phyloP scores from a whole-genome alignment of 2,888 invertebrate genomes.

The Eupithecia centaureata region DNA sequence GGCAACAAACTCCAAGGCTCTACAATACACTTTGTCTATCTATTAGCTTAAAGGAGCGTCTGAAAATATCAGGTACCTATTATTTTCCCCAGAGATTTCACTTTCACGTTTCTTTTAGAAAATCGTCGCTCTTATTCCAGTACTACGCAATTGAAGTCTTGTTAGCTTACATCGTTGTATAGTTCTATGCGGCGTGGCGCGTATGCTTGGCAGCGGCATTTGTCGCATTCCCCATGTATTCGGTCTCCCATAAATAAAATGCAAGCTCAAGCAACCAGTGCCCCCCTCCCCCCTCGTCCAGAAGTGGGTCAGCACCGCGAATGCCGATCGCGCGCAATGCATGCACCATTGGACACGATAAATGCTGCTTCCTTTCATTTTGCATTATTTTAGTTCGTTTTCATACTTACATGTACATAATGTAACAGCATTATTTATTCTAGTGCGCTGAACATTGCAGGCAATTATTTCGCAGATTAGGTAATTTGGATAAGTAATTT shows the following conservation, averaged over 20 bases:
- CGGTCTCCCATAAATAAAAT: background rate
- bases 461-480: background rate
- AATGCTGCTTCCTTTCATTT: slow-evolving; percentile 13
- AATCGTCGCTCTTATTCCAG: background rate
- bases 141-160: background rate
- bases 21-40: background rate
- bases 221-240: background rate
- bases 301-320: background rate
- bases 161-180: background rate
- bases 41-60: background rate
- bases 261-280: background rate
- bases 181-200: background rate
- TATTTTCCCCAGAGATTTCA: background rate
- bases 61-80: background rate
- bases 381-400: background rate
- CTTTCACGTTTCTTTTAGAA: background rate
- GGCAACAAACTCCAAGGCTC: background rate
- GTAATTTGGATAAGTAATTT: no score
- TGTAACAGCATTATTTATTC: background rate
- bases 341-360: slow-evolving; percentile 45
- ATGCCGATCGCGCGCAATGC: slow-evolving; percentile 40
- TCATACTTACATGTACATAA: background rate
- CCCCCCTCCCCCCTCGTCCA: background rate
- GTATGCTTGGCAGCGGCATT: background rate
- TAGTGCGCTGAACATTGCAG: background rate